phyloP scores from a whole-genome alignment of 2,888 invertebrate species.

The Bruchidius siliquastri region DNA sequence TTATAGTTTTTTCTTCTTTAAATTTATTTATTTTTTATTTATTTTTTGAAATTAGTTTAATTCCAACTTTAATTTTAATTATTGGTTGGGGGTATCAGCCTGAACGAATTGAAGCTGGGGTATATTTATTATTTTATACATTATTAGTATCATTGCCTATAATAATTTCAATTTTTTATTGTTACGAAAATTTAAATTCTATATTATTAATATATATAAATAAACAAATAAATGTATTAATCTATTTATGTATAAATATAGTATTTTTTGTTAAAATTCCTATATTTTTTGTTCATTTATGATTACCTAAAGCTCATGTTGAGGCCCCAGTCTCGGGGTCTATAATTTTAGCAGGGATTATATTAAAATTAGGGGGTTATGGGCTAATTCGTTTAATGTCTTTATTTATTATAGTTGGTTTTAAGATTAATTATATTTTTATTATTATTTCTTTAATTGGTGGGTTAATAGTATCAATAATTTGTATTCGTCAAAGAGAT shows the following conservation, averaged over 20 bases:
- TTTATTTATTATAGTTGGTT: conserved; percentile 48
- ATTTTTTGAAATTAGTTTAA: conserved; percentile 65
- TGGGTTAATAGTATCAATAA: conserved; percentile 56
- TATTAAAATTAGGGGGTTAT: conserved; percentile 70
- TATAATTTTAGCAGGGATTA: conserved; percentile 68
- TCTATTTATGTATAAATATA: conserved; percentile 55
- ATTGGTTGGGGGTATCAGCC: conserved; percentile 64
- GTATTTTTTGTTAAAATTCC: conserved; percentile 71
- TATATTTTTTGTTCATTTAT: conserved; percentile 65
- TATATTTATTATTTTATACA: conserved; percentile 69
- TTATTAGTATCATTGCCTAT: conserved; percentile 63
- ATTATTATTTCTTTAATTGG: conserved; percentile 56
- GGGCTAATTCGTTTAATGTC: conserved; percentile 57
- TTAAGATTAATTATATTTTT: conserved; percentile 51
- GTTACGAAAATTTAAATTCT: conserved; percentile 37
- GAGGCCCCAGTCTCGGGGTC: conserved; percentile 69
- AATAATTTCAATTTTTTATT: conserved; percentile 55
- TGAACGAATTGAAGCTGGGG: conserved; percentile 61
- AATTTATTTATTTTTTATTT: conserved; percentile 65
- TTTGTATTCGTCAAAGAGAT: conserved; percentile 66
- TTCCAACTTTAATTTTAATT: conserved; percentile 65
- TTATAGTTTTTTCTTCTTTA: conserved; percentile 54
- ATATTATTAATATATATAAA: background rate
- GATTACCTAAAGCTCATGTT: conserved; percentile 71
- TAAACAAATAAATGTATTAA: conserved; percentile 37